Conservation (phyloP, 2,113 vertebrate genomes). For the Macroglossus sobrinus region DNA sequence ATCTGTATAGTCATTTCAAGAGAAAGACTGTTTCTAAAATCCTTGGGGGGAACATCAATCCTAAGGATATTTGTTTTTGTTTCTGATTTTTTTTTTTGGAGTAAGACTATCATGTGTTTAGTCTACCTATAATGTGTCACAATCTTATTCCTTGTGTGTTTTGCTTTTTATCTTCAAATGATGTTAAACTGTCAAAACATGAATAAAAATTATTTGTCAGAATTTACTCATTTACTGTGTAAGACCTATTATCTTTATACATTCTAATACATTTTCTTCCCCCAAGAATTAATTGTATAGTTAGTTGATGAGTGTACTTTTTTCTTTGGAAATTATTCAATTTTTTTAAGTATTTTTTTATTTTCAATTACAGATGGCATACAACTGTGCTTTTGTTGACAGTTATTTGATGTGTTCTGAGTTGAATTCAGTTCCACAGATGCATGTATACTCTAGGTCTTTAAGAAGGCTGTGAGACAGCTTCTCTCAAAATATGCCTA, state of each 20-base stretch:
- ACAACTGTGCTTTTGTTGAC: neutral
- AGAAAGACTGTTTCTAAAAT: slow-evolving; percentile 21
- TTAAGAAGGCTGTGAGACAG: neutral
- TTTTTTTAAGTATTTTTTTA: too few species aligned
- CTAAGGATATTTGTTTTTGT: neutral
- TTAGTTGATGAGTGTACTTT: neutral
- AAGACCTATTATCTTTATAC: neutral
- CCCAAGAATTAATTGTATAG: neutral
- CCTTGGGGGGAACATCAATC: neutral
- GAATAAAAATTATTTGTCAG: slow-evolving; percentile 13
- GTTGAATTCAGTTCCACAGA: slow-evolving; percentile 35
- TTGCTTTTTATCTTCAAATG: slow-evolving; percentile 36
- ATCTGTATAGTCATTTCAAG: slow-evolving; percentile 6
- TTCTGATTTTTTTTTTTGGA: neutral
- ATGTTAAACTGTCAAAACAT: slow-evolving; percentile 29
- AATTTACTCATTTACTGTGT: slow-evolving; percentile 24
- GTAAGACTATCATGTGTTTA: slow-evolving; percentile 4
- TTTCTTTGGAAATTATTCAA: too few species aligned
- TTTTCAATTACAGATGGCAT: too few species aligned
- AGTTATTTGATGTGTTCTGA: slow-evolving; percentile 44
- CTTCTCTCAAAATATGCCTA: slow-evolving; percentile 10
- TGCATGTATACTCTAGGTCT: neutral
- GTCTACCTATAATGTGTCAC: slow-evolving; percentile 4
- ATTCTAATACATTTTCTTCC: neutral
- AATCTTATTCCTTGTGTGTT: slow-evolving; percentile 23